Evolutionary conservation across 2,888 invertebrate species (phyloP), one percentile per base, ranked within the genome.

Genomic region (Venustoraphidia nigricollis): DNA sequence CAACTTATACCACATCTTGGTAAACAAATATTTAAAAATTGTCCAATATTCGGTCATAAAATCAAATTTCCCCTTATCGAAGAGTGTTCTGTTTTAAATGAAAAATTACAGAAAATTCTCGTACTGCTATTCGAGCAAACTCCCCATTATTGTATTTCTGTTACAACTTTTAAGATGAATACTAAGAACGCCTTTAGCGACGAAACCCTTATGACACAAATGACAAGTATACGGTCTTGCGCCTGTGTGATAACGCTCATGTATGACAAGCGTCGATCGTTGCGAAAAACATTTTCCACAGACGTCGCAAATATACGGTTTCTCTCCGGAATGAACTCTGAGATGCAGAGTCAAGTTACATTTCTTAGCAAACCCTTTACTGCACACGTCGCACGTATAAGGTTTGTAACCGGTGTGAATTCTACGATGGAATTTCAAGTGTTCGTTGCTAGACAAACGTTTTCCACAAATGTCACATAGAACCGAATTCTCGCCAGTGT

Each of bases 211-310:
- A 3, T 69, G 69, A 62, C 79, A 79, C 54, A 74, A 64, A 51
- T 63, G 67, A 60, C 79, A 79, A 48, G 63, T 62, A 64, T 76
- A 78, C 1, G 77, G 77, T 51, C 74, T 65, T 56, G 74, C 72
- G 41, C 77, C 77, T 52, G 73, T 74, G 65, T 77, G 77, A 59
- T 71, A 74, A 61, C 77, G 65, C 59, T 75, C 69, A 61, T 79
- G 78, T 51, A 77, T 74, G 55, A 74, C 72, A 49, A 78, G 68
- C 41, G 77, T 76, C 52, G 75, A 74, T 8, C 73, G 68, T 63
- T 77, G 77, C 47, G 70, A 72, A 65, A 77, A 77, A 37, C 73
- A 72, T 61, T 77, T 77, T n/a, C 73, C 73, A 62, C 78, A 78
- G 60, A 71, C 69, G 52, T 71, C 66, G 61, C 78, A 78, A 50